A percentile compares a stretch with the other conserved stretches of the same genome.
phyloP scores from a whole-genome alignment of 2,113 vertebrate genomes.

The Paradoxurus hermaphroditus region DNA sequence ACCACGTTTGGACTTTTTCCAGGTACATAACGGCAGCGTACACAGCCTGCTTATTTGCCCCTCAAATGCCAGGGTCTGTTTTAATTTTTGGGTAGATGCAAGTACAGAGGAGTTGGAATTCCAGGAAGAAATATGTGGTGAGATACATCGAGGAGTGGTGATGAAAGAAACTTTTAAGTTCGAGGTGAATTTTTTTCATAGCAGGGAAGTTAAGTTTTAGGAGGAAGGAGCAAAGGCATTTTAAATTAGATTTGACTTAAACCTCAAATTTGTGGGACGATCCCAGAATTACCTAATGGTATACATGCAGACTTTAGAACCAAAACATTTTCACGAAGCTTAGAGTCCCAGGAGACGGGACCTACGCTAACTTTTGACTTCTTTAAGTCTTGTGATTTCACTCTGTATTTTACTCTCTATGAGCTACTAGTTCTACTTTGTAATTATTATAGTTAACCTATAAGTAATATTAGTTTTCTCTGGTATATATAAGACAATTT shows the following conservation, averaged over 20 bases:
- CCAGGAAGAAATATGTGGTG: not conserved
- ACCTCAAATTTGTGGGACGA: not conserved
- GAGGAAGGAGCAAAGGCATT: constrained; percentile 9
- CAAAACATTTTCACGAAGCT: not conserved
- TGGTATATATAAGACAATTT: not conserved
- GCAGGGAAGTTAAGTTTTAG: not conserved
- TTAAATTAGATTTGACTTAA: constrained; percentile 18
- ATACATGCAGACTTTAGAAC: not conserved
- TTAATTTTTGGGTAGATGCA: not conserved
- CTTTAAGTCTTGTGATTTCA: not conserved
- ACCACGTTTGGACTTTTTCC: not conserved
- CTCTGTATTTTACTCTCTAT: not conserved
- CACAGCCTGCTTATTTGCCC: not conserved
- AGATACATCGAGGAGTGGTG: not conserved
- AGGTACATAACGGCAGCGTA: not conserved
- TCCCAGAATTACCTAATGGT: not conserved
- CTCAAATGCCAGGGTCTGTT: not conserved
- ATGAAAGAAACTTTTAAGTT: constrained; percentile 17
- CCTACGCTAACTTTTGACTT: not conserved
- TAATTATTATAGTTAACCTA: not conserved
- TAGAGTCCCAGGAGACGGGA: not conserved
- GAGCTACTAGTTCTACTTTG: not conserved
- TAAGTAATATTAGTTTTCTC: not conserved
- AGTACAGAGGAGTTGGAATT: not conserved
- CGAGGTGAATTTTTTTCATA: not conserved